Percentiles rank a stretch among this genome's conserved stretches.
phyloP scores from a whole-genome alignment of 2,888 invertebrate genomes.

The Chydorus sphaericus region DNA sequence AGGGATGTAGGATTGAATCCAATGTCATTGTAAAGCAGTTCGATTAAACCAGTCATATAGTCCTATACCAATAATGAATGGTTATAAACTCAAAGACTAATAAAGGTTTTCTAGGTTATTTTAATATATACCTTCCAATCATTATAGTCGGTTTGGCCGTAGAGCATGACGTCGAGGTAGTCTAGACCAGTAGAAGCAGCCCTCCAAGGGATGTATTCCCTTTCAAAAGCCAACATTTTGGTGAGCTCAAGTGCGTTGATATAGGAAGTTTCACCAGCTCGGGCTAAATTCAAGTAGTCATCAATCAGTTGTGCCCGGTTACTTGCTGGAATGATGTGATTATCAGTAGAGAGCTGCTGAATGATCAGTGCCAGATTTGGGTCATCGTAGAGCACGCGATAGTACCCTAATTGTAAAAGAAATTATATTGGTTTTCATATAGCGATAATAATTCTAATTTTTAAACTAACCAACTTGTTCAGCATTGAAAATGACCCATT shows the following conservation, averaged over 20 bases:
- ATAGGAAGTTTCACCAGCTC: constrained; percentile 22
- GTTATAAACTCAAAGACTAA: constrained; percentile 1
- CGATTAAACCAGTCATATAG: constrained; percentile 48
- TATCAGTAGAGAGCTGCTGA: constrained; percentile 22
- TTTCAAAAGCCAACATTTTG: constrained; percentile 26
- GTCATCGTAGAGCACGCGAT: constrained; percentile 23
- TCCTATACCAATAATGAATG: constrained; percentile 35
- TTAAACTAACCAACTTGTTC: constrained; percentile 18
- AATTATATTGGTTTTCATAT: constrained; percentile 8
- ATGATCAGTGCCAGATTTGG: constrained; percentile 20
- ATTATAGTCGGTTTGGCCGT: constrained; percentile 20
- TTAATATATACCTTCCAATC: constrained; percentile 20
- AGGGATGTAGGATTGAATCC: constrained; percentile 48
- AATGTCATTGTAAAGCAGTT: constrained; percentile 48
- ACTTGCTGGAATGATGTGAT: constrained; percentile 26
- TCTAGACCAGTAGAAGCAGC: constrained; percentile 26
- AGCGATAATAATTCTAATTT: not conserved
- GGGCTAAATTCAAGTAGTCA: constrained; percentile 31
- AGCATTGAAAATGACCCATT: constrained; percentile 24
- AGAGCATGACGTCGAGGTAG: constrained; percentile 24
- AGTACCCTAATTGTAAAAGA: constrained; percentile 22
- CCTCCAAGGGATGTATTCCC: constrained; percentile 31
- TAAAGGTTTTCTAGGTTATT: not conserved
- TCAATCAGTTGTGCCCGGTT: constrained; percentile 34
- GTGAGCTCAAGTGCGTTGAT: constrained; percentile 26